Evolutionary conservation across 2,797 vertebrate species (phyloP).

Genomic region (Sebastes minor): DNA sequence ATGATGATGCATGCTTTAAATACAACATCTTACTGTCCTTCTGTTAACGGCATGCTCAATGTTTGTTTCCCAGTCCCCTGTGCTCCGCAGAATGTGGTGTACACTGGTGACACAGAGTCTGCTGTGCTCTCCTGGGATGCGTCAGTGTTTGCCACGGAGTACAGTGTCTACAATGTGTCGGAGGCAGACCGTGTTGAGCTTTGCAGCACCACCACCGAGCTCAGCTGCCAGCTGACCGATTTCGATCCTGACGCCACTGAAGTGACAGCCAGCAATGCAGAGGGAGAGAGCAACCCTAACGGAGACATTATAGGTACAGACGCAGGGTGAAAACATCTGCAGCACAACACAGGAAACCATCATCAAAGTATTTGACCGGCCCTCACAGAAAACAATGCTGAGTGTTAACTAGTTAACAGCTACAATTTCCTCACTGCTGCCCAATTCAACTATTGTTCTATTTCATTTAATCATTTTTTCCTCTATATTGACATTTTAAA

Average conservation of each 20-base stretch:
- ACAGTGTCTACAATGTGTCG: constrained; percentile 63
- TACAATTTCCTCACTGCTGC: neutral
- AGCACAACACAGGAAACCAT: neutral
- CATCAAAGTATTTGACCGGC: neutral
- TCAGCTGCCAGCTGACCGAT: constrained; percentile 67
- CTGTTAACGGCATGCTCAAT: neutral
- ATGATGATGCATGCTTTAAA: neutral
- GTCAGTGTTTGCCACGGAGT: constrained; percentile 66
- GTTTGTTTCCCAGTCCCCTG: constrained; percentile 75
- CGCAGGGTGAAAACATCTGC: neutral
- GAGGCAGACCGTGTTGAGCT: constrained; percentile 4
- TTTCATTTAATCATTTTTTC: neutral
- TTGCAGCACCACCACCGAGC: constrained; percentile 64
- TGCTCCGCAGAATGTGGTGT: constrained; percentile 62
- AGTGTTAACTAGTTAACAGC: neutral
- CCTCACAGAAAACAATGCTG: neutral
- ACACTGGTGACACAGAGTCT: constrained; percentile 22
- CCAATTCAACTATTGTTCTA: neutral
- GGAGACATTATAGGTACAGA: constrained; percentile 56
- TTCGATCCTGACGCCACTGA: constrained; percentile 28
- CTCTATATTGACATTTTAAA: neutral
- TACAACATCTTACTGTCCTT: neutral
- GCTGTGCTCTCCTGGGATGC: constrained; percentile 70
- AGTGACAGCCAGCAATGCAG: constrained; percentile 77
- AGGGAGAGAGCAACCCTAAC: constrained; percentile 74